These are phyloP conservation scores for Cuniculus paca DNA, from an alignment of 2,797 vertebrate species.

Conservation along the genomic window DNA sequence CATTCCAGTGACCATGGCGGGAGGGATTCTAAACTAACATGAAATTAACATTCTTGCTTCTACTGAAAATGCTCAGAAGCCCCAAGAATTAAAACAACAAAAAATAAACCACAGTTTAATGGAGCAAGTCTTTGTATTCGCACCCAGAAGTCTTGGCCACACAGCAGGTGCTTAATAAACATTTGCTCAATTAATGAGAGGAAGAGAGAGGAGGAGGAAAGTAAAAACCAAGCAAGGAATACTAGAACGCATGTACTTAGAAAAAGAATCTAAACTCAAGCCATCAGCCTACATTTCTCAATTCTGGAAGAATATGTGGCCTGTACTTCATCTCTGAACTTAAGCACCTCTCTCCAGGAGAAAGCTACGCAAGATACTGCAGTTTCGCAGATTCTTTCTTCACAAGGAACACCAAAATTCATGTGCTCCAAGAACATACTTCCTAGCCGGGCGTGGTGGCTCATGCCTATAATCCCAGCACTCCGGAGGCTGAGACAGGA, in stretches of 20 bases:
- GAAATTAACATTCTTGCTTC: conserved; percentile 50
- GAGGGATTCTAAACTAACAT: not conserved
- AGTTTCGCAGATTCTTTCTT: not conserved
- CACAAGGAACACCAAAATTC: not conserved
- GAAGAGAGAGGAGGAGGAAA: not conserved
- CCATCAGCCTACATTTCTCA: not conserved
- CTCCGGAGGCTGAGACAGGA: no score
- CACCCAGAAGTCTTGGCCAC: not conserved
- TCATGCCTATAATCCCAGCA: no score
- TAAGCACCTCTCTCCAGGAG: not conserved
- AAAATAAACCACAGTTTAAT: not conserved
- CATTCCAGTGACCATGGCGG: not conserved
- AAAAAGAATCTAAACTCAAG: not conserved
- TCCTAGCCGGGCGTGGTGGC: no score
- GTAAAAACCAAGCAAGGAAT: not conserved
- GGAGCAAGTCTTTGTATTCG: not conserved
- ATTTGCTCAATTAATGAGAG: conserved; percentile 17
- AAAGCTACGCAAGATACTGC: not conserved
- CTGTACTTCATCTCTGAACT: not conserved
- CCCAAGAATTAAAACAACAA: conserved; percentile 6
- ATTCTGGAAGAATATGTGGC: not conserved
- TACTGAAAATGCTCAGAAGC: not conserved
- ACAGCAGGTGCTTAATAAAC: not conserved
- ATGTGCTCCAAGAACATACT: not conserved
- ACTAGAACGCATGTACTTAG: not conserved